These are phyloP conservation scores for Drosophila novamexicana DNA, from an alignment of 1,140 invertebrate species.

Conservation along the genomic window DNA sequence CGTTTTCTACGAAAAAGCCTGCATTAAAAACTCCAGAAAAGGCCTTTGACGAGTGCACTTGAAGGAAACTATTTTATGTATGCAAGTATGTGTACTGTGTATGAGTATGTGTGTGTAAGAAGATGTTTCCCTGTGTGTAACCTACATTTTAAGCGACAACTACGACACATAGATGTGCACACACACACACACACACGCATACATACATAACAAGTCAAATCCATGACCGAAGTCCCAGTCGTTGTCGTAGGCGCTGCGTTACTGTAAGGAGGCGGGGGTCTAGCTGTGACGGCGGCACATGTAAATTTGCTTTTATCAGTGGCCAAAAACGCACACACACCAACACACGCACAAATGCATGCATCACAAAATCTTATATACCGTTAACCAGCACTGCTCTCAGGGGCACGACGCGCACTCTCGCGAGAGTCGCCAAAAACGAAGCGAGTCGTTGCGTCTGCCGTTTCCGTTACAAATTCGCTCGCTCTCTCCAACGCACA, in stretches of 20 bases:
- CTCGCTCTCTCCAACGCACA: not conserved
- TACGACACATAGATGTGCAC: constrained; percentile 33
- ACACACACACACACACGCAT: constrained; percentile 11
- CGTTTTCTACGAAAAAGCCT: not conserved
- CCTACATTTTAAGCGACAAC: constrained; percentile 76
- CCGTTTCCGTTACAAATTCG: constrained; percentile 18
- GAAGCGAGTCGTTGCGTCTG: constrained; percentile 34
- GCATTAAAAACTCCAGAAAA: constrained; percentile 26
- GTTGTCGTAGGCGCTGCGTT: constrained; percentile 32
- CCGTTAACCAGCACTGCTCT: constrained; percentile 57
- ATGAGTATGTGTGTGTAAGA: constrained; percentile 18
- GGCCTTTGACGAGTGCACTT: constrained; percentile 46
- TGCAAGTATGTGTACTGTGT: constrained; percentile 32
- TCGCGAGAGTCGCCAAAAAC: constrained; percentile 37
- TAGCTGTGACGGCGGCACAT: constrained; percentile 38
- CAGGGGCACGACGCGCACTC: constrained; percentile 56
- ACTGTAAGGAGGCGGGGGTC: constrained; percentile 10
- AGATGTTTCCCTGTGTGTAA: constrained; percentile 66
- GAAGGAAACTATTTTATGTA: constrained; percentile 32
- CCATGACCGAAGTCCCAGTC: constrained; percentile 63
- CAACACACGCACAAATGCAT: constrained; percentile 42
- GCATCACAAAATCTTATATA: constrained; percentile 57
- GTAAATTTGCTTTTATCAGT: constrained; percentile 77
- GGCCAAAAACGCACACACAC: constrained; percentile 55
- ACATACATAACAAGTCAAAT: constrained; percentile 60